phyloP scores from a whole-genome alignment of 2,797 vertebrate species.

The Tokudaia tokunoshimensis region DNA sequence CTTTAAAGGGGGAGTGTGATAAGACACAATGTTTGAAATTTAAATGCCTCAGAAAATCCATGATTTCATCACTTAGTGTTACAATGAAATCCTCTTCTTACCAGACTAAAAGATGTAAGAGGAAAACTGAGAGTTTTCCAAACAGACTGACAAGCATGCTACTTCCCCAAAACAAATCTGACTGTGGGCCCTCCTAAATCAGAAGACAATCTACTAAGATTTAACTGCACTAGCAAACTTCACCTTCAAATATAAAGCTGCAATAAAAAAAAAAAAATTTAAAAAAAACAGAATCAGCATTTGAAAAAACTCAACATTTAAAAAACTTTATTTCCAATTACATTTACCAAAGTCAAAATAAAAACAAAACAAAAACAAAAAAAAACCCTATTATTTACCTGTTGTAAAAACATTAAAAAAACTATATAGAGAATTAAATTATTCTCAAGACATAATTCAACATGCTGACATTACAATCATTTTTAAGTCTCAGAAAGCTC shows the following conservation, averaged over 20 bases:
- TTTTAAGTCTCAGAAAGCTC: constrained; percentile 3
- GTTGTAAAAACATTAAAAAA: constrained; percentile 48
- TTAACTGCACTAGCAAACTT: constrained; percentile 46
- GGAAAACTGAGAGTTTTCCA: neutral
- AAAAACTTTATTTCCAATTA: neutral
- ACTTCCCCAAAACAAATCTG: constrained; percentile 24
- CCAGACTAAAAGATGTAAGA: constrained; percentile 44
- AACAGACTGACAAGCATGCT: constrained; percentile 12
- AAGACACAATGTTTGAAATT: constrained; percentile 46
- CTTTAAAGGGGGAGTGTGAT: neutral
- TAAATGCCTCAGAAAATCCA: constrained; percentile 54
- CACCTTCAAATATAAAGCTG: constrained; percentile 57
- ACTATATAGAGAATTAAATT: constrained; percentile 15
- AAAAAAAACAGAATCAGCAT: neutral
- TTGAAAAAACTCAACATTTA: constrained; percentile 50
- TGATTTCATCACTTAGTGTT: neutral
- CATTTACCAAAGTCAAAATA: constrained; percentile 5
- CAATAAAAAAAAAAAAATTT: constrained; percentile 44
- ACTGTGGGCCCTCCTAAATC: constrained; percentile 7
- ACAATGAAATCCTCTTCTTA: constrained; percentile 36
- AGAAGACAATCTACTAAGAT: constrained; percentile 43
- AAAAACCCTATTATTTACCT: neutral
- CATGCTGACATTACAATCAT: constrained; percentile 15
- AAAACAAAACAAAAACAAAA: neutral
- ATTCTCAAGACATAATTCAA: constrained; percentile 55